Conservation (phyloP, 2,113 vertebrate species). For the Burhinus oedicnemus region DNA sequence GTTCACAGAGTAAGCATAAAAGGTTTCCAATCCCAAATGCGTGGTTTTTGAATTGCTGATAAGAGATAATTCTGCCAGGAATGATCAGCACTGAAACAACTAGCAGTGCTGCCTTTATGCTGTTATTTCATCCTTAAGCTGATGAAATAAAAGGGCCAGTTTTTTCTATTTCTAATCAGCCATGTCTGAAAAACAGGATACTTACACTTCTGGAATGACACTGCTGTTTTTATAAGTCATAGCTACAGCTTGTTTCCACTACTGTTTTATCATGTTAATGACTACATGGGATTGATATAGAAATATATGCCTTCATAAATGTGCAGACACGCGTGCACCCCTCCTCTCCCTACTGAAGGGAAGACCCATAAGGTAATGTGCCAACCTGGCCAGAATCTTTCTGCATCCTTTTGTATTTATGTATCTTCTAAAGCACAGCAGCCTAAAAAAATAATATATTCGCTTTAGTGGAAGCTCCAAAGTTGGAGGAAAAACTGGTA, state of each 20-base stretch:
- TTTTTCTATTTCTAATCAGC: conserved; percentile 40
- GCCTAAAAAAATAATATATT: not conserved
- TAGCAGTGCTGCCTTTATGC: not conserved
- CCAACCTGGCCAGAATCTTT: not conserved
- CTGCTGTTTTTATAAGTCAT: not conserved
- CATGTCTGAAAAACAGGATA: conserved; percentile 24
- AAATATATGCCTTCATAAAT: not conserved
- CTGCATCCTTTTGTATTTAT: not conserved
- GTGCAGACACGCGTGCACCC: fast-evolving
- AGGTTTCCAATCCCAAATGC: not conserved
- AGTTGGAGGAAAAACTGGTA: not conserved
- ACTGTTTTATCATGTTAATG: not conserved
- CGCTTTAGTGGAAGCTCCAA: not conserved
- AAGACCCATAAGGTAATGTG: not conserved
- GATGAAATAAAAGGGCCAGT: not conserved
- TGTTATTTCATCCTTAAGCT: not conserved
- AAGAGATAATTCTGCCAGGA: conserved; percentile 16
- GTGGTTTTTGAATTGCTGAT: not conserved
- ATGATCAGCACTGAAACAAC: not conserved
- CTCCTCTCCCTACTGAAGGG: not conserved
- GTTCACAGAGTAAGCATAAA: not conserved
- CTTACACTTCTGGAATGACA: conserved; percentile 18
- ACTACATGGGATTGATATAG: not conserved
- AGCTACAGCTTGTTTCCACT: conserved; percentile 1
- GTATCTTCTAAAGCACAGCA: not conserved